Evolutionary conservation across 2,888 invertebrate species (phyloP), one percentile per base, ranked within the genome.

Genomic region (Prionchulus punctatus): DNA sequence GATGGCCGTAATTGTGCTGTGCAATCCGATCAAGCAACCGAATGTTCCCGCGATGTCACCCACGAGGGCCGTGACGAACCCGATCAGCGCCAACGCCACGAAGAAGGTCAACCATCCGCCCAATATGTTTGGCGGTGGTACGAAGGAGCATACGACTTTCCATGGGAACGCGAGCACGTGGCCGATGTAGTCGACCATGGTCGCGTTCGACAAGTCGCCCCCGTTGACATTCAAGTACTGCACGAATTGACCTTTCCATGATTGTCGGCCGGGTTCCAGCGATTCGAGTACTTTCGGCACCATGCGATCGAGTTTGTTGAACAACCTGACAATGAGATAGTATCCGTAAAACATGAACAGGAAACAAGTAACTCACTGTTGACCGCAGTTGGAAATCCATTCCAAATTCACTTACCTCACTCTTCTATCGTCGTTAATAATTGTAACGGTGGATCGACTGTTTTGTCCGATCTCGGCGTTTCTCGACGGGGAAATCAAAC

Each of bases 21-120:
- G 85, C 68, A 98, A 83, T 63, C 94, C 94, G 56, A 96, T 80
- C 28, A 91, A 92, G 75, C 94, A 94, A 64, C 98, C 98, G 72
- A 98, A 94, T 76, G 91, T 87, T 1, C 91, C 87, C 15, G 98
- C 96, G 55, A 96, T 80, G 75, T 98, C 98, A 27, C 94, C 96
- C 67, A 98, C 92, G 62, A 98, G 74, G 1, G 92, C 94, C 12
- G 98, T 98, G 65, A 96, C 83, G 43, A 91, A 67, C n/a, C 96
- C 98, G 72, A 98, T 94, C 72, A 85, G 82, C 55, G 83, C 69
- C 72, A 98, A 96, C 57, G 92, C 92, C 53, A 89, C 81, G 54
- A 84, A 80, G 77, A 98, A 98, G 74, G 92, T 91, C 26, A 90
- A 80, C 80, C 96, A 96, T 58, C 96, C 96, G 62, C 77, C 78